Base-by-base conservation (phyloP, 2,888 invertebrate genomes). In the Diabrotica balteata region DNA sequence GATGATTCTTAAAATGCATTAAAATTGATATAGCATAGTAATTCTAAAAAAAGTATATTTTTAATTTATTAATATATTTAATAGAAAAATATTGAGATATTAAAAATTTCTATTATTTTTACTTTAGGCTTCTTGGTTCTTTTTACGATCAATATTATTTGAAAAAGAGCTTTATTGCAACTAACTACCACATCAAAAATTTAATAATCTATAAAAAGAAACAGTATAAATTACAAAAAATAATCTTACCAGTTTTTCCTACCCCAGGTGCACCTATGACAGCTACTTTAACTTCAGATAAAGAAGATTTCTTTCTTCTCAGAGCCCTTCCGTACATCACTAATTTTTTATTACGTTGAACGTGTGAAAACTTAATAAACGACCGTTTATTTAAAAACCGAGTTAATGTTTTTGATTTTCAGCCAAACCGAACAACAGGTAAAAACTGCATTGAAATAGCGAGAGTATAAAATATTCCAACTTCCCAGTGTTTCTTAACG, bases 251-350 rank as follows among this genome's bases (percentile, higher is more conserved):
- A 85, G 94, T 96, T 87, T 96, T 96, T 71, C 96, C 96, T 73
- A 96, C 96, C 72, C 93, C 91, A 11, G 95, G 93, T 66, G 94
- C 94, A 66, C 96, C 96, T 75, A 96, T 87, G 76, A 96, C 93
- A 52, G 93, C 95, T 78, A 96, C 92, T 87, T 96, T 96, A 75
- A 96, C 93, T 86, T 96, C 95, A 70, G 93, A 91, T 72, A 95
- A 87, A 76, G 94, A 92, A 54, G 95, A 94, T 85, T 96, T 96
- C 87, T 95, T 96, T 78, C 95, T 89, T 76, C 95, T 88, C 75
- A 95, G 94, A 58, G 93, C 93, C 79, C 93, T 90, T 75, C 93
- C 90, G 78, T 93, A 89, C 91, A 91, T 91, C 8, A 32, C 43
- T 52, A 9, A 61, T 51, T 45, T 7, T 42, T 22, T n/a, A 58